These are phyloP conservation scores for Leucozona laternaria DNA, from an alignment of 2,888 invertebrate species.

Conservation along the genomic window DNA sequence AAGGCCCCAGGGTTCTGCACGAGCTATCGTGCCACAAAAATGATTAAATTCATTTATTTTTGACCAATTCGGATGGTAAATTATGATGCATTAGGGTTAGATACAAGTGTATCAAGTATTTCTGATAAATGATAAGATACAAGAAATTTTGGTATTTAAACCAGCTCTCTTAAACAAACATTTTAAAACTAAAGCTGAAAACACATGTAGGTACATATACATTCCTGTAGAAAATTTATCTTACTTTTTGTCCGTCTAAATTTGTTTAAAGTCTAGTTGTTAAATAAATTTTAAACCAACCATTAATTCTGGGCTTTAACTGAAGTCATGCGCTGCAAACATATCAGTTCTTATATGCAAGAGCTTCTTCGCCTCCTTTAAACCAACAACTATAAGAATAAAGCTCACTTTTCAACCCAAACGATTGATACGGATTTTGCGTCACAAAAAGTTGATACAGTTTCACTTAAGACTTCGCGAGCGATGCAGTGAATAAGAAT, in stretches of 20 bases:
- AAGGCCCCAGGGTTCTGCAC: no score
- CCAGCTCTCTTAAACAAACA: no score
- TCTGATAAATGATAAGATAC: no score
- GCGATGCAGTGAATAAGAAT: slow-evolving; percentile 64
- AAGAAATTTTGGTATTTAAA: no score
- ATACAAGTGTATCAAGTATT: no score
- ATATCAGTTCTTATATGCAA: slow-evolving; percentile 24
- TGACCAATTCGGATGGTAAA: no score
- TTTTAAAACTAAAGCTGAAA: no score
- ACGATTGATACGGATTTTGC: slow-evolving; percentile 72
- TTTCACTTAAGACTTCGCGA: slow-evolving; percentile 72
- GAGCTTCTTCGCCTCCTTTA: slow-evolving; percentile 15
- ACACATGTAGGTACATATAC: no score
- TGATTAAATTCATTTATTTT: no score
- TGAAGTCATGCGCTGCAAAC: slow-evolving; percentile 29
- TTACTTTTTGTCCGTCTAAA: not conserved
- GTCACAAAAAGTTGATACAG: slow-evolving; percentile 74
- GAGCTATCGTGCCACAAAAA: no score
- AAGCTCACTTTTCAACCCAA: slow-evolving; percentile 15
- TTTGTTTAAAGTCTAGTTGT: slow-evolving; percentile 21
- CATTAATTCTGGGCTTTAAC: slow-evolving; percentile 18
- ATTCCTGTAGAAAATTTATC: no score
- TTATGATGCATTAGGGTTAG: no score
- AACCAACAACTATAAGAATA: slow-evolving; percentile 17
- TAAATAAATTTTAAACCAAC: not conserved